Evolutionary conservation across 2,113 vertebrate genomes (phyloP), one percentile per base, ranked within the genome.

Genomic region (Scophthalmus maximus): DNA sequence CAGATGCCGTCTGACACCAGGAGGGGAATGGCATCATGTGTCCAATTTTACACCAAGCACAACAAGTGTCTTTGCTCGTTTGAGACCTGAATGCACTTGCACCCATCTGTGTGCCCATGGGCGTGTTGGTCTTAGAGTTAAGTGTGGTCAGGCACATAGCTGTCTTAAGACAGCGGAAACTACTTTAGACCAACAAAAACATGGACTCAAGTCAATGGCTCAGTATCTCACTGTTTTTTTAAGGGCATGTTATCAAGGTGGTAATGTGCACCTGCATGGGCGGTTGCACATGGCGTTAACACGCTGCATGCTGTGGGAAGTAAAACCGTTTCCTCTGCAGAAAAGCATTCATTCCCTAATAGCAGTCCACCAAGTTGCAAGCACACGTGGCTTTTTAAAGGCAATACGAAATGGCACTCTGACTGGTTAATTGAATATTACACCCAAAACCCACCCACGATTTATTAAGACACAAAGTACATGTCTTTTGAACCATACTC

Each of bases 1-100:
- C 84, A 82, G 78, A 80, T 74, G 80, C 51, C 76, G 50, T 71
- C 17, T 69, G n/a, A 79, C 79, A 83, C 71, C 81, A 81, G 74
- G 68, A 86, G 64, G 71, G 77, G 59, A 59, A 62, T 73, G 76
- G 84, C 83, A 78, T 26, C 49, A 15, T 51, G 12, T 26, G 49
- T 12, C 49, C 25, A 6, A 51, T 15, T 17, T 14, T 26, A 26
- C 23, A 51, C 23, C 49, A 26, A 20, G 23, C 49, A 5, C 23
- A 14, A 17, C 23, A 17, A 17, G 49, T n/a, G 49, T 26, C 12
- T 51, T 15, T 51, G 49, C 25, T 15, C 26, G 5, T 51, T 27
- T 26, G 11, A 26, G 23, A 51, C 22, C 46, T 20, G 20, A 23
- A 49, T 11, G 20, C 46, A 51, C 49, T 23, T 51, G 22, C 23